Percentiles rank a stretch among this genome's conserved stretches.
Evolutionary conservation across 2,797 vertebrate genomes (phyloP).

Genomic region (Xenentodon cancila): DNA sequence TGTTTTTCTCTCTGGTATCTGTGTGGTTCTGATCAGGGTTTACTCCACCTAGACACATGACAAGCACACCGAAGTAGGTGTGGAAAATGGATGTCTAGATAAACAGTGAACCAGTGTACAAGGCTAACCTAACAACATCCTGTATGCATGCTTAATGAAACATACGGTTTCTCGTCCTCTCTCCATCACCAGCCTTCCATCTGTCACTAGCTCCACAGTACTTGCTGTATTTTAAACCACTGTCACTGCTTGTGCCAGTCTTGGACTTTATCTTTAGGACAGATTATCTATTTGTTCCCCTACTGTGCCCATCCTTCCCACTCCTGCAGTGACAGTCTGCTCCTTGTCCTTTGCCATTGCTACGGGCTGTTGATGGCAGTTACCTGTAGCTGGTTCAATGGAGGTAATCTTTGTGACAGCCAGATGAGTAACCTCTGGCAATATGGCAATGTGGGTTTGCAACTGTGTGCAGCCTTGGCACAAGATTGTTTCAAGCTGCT

Average conservation of each 20-base stretch:
- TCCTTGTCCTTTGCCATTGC: slow-evolving; percentile 29
- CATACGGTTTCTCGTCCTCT: too few species aligned
- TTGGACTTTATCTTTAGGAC: slow-evolving; percentile 31
- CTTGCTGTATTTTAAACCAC: slow-evolving; percentile 1
- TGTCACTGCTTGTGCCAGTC: slow-evolving; percentile 8
- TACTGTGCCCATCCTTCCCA: slow-evolving; percentile 28
- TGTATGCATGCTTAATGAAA: too few species aligned
- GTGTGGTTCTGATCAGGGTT: too few species aligned
- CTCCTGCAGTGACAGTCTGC: slow-evolving; percentile 34
- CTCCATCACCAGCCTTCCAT: too few species aligned
- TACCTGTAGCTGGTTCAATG: slow-evolving; percentile 17
- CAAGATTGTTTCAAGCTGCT: slow-evolving; percentile 18
- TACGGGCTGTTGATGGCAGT: slow-evolving; percentile 36
- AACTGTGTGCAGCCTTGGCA: slow-evolving; percentile 30
- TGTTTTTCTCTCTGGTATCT: too few species aligned
- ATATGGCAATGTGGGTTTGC: too few species aligned
- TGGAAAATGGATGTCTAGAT: too few species aligned
- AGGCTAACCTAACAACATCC: too few species aligned
- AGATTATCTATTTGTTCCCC: slow-evolving; percentile 28
- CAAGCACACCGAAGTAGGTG: too few species aligned
- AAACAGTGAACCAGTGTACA: too few species aligned
- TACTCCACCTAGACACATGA: too few species aligned
- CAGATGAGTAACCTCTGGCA: slow-evolving; percentile 25
- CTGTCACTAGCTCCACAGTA: too few species aligned
- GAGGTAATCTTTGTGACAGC: slow-evolving; percentile 6